Base-by-base conservation (phyloP, 2,113 vertebrate genomes). In the Engystomops pustulosus region DNA sequence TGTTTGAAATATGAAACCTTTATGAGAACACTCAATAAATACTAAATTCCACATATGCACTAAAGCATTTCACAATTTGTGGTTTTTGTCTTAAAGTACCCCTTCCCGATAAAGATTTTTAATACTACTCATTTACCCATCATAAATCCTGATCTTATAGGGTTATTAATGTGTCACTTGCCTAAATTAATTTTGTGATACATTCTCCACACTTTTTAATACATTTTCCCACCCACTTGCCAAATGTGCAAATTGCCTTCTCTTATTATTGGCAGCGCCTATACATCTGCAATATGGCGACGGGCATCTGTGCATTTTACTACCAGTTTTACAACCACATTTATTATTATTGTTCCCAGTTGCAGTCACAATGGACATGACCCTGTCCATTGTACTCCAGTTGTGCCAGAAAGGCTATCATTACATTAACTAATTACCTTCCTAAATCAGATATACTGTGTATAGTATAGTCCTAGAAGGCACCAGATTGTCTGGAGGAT, bases 21-120 rank as follows among this genome's bases (percentile, higher is more conserved):
- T 15, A 30, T 62, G 58, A 62, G 58, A 62, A 67, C 62, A 67
- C 62, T 36, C 30, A 20, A 32, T 65, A 65, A 65, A 67, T 67
- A 20, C 6, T 10, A 34, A 8, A 65, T 34, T 65, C 15, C 15
- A 25, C 60, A 65, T 65, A 34, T 67, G 62, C 9, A 34, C 62
- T 20, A 34, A 36, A 34, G 15, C 30, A 34, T 36, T 67, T 67
- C 17, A 67, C 62, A 36, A 20, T 67, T 67, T 67, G 62, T 36
- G 30, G 62, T 34, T 62, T n/a, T 62, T 17, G 27, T 65, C 60
- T 18, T 65, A 6, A 34, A 23, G 17, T 36, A 20, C 17, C 32
- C 32, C 30, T 67, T 65, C 32, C 60, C 17, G 15, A 32, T 17
- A 65, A 18, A 32, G 14, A 34, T 36, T 62, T 62, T 5, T 60